Evolutionary conservation across 2,113 vertebrate genomes (phyloP).

Genomic region (Dendropsophus ebraccatus): DNA sequence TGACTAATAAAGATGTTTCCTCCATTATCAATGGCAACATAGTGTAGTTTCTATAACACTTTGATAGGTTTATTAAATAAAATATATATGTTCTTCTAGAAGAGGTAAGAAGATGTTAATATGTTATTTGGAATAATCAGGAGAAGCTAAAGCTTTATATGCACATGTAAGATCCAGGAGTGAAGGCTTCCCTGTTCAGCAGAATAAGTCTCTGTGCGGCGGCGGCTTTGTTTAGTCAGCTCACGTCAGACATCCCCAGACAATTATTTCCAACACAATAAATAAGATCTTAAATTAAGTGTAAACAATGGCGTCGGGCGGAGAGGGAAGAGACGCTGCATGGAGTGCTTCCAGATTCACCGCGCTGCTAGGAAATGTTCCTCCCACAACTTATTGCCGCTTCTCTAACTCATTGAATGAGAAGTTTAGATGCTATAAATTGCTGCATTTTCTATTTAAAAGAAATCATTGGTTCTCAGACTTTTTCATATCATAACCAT

Average conservation of each 20-base stretch:
- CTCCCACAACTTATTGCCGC: background rate
- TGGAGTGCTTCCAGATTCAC: background rate
- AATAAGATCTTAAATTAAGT: conserved; percentile 41
- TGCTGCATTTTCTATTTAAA: background rate
- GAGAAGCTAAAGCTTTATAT: background rate
- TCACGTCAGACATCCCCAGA: conserved; percentile 23
- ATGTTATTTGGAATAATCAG: background rate
- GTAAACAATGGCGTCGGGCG: conserved; percentile 16
- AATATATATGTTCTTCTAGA: too few species aligned
- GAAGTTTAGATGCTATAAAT: background rate
- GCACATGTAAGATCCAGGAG: background rate
- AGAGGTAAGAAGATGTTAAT: background rate
- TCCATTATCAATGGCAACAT: too few species aligned
- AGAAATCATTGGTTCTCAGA: background rate
- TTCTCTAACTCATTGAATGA: background rate
- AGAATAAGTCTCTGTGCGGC: background rate
- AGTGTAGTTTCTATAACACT: too few species aligned
- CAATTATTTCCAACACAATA: conserved; percentile 33
- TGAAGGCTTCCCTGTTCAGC: background rate
- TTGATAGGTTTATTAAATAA: too few species aligned
- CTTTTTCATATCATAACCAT: background rate
- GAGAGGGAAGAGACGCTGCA: background rate
- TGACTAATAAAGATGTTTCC: too few species aligned
- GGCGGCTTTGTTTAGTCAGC: background rate
- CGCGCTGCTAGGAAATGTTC: background rate